Evolutionary conservation across 2,113 vertebrate genomes (phyloP).

Genomic region (Etia nguti): DNA sequence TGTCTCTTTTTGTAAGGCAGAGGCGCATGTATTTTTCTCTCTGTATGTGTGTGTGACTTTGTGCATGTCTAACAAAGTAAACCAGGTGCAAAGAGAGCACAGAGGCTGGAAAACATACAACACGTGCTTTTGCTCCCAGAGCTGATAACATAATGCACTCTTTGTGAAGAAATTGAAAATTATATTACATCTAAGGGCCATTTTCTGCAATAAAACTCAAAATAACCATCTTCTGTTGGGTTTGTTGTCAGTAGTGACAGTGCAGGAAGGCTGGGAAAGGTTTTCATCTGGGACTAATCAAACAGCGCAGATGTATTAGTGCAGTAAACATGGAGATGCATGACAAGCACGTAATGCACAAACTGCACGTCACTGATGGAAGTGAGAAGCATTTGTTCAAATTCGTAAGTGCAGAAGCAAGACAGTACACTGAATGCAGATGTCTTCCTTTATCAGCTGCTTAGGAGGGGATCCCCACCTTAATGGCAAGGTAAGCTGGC

Average conservation of each 20-base stretch:
- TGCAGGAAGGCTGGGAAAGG: background rate
- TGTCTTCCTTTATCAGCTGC: constrained; percentile 31
- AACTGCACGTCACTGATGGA: background rate
- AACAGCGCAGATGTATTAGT: background rate
- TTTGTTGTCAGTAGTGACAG: background rate
- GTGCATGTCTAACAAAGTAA: background rate
- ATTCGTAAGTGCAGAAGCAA: background rate
- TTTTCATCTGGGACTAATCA: background rate
- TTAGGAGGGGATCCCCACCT: constrained; percentile 32
- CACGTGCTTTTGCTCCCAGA: background rate
- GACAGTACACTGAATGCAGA: constrained; percentile 24
- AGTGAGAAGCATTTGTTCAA: background rate
- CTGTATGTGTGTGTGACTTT: background rate
- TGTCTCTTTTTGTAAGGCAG: background rate
- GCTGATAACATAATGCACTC: background rate
- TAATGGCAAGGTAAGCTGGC: constrained; percentile 57
- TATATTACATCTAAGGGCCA: background rate
- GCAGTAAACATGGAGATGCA: background rate
- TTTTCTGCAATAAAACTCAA: background rate
- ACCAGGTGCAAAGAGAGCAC: background rate
- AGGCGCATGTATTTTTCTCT: background rate
- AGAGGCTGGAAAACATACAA: background rate
- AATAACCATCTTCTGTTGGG: background rate
- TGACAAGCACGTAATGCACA: background rate
- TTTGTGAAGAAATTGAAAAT: background rate